Evolutionary conservation across 1,140 invertebrate species (phyloP).

Genomic region (Bombus breviceps): DNA sequence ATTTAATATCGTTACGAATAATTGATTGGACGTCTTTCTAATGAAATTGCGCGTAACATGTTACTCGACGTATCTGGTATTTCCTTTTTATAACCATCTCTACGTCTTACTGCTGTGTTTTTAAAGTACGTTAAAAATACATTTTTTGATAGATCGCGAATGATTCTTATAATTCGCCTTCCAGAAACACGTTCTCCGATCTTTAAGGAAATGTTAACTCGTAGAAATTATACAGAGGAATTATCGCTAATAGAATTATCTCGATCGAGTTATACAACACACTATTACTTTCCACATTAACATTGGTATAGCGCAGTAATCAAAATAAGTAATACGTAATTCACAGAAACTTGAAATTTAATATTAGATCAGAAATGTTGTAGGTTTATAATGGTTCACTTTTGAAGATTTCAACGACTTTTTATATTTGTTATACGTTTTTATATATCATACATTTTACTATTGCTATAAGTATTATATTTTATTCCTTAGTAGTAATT

Average conservation of each 20-base stretch:
- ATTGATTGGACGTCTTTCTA: not conserved
- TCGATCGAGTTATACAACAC: not conserved
- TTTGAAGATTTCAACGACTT: too few species aligned
- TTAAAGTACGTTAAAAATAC: not conserved
- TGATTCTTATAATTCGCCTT: not conserved
- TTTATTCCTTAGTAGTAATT: too few species aligned
- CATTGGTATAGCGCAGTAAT: not conserved
- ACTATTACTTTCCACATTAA: not conserved
- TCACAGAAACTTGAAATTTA: not conserved
- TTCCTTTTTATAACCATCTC: not conserved
- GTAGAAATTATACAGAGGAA: not conserved
- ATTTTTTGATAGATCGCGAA: not conserved
- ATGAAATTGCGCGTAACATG: constrained; percentile 9
- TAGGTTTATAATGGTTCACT: too few species aligned
- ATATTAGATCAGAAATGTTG: too few species aligned
- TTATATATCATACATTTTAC: too few species aligned
- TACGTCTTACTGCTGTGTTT: not conserved
- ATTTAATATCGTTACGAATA: constrained; percentile 26
- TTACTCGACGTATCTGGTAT: not conserved
- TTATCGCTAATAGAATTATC: not conserved
- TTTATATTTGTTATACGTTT: too few species aligned
- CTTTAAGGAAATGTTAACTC: not conserved
- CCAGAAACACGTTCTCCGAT: not conserved
- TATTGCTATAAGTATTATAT: too few species aligned
- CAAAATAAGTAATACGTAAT: not conserved